These are phyloP conservation scores for Anthopleura xanthogrammica DNA, from an alignment of 92 coral and sea anemone species.

Conservation along the genomic window DNA sequence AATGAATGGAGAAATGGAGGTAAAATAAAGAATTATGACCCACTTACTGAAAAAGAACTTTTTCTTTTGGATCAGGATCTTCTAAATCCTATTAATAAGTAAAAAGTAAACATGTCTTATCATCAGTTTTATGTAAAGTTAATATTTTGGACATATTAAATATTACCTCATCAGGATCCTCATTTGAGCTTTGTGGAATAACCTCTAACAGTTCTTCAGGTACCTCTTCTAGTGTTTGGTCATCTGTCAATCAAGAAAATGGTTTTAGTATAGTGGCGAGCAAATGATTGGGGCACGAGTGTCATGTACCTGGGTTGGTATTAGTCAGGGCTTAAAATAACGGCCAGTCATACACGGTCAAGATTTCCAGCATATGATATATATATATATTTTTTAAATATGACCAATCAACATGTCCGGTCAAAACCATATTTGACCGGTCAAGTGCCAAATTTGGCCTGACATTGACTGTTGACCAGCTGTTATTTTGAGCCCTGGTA, in stretches of 20 bases:
- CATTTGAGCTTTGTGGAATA: background rate
- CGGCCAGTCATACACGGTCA: no score
- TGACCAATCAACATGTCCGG: no score
- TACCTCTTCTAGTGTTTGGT: background rate
- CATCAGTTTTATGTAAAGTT: no score
- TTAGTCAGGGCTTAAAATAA: no score
- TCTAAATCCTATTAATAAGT: background rate
- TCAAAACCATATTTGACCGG: no score
- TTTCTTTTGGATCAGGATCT: constrained; percentile 5
- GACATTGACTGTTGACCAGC: no score
- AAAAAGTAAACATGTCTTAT: background rate
- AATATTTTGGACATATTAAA: background rate
- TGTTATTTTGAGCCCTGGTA: no score
- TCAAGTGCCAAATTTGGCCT: no score
- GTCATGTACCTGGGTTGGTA: background rate
- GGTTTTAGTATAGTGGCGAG: no score
- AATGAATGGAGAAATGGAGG: no score
- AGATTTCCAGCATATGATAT: no score
- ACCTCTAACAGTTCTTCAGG: background rate
- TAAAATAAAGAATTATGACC: background rate
- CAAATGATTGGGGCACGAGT: background rate
- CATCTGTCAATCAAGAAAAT: background rate
- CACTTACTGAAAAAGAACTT: background rate
- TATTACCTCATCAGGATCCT: constrained; percentile 1
- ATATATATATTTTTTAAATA: no score